Evolutionary conservation across 2,113 vertebrate genomes (phyloP).

Genomic region (Semicossyphus pulcher): DNA sequence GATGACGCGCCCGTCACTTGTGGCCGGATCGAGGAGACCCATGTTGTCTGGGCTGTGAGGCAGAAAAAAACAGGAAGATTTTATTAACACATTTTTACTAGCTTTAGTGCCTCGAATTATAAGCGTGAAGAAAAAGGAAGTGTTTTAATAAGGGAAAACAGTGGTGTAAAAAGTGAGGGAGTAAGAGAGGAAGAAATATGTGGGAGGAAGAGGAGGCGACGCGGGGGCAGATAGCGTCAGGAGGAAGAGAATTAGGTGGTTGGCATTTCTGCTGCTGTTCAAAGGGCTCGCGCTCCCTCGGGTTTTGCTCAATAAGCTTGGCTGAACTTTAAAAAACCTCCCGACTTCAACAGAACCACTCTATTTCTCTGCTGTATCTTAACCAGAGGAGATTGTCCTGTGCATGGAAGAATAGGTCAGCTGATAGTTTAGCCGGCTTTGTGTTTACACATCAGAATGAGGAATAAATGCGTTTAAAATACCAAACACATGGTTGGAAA

Average conservation of each 20-base stretch:
- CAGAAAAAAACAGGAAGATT: not conserved
- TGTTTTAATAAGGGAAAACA: no score
- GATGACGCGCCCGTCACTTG: conserved; percentile 96
- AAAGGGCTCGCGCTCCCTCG: conserved; percentile 73
- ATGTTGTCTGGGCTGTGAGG: conserved; percentile 92
- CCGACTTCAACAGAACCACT: conserved; percentile 63
- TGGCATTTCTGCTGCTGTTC: conserved; percentile 72
- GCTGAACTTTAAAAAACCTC: conserved; percentile 75
- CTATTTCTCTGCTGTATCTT: conserved; percentile 36
- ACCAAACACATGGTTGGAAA: not conserved
- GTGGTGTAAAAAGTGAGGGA: not conserved
- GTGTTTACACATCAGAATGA: conserved; percentile 49
- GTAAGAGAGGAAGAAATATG: not conserved
- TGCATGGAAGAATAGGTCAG: conserved; percentile 41
- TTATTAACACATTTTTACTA: not conserved
- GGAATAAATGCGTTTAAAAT: conserved; percentile 12
- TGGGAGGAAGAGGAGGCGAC: not conserved
- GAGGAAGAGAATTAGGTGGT: conserved; percentile 66
- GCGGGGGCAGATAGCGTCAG: conserved; percentile 25
- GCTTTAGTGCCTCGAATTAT: not conserved
- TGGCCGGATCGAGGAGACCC: conserved; percentile 96
- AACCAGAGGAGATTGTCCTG: conserved; percentile 24
- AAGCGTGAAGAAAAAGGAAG: conserved; percentile 3
- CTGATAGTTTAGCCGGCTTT: conserved; percentile 20
- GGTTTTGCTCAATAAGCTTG: conserved; percentile 73